A percentile compares a stretch with the other conserved stretches of the same genome.
phyloP scores from a whole-genome alignment of 2,888 invertebrate genomes.

The Nymphalis polychloros region DNA sequence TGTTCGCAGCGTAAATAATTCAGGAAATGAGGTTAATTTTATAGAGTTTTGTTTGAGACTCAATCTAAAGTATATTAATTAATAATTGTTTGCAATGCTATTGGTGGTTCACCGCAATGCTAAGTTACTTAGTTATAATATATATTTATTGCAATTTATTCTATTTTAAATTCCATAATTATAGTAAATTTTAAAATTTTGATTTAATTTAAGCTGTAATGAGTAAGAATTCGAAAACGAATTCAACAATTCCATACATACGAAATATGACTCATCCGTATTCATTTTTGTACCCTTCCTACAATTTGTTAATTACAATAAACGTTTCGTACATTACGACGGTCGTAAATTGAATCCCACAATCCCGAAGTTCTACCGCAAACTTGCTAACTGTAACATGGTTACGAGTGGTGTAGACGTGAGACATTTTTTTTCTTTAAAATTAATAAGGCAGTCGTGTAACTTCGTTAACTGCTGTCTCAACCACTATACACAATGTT shows the following conservation, averaged over 20 bases:
- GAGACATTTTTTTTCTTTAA: conserved; percentile 11
- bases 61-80: not conserved
- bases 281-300: conserved; percentile 1
- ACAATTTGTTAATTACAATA: conserved; percentile 10
- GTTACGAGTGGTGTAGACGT: conserved; percentile 22
- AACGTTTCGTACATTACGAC: conserved; percentile 25
- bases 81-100: conserved; percentile 4
- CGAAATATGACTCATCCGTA: not conserved
- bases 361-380: conserved; percentile 34
- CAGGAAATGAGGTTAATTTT: conserved; percentile 26
- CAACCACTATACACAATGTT: too few species aligned
- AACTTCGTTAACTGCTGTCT: too few species aligned
- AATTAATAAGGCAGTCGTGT: too few species aligned
- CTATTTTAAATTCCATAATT: too few species aligned
- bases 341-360: conserved; percentile 37
- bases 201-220: too few species aligned
- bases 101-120: not conserved
- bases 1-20: conserved; percentile 22
- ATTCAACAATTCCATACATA: not conserved
- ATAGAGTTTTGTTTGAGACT: conserved; percentile 12
- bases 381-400: conserved; percentile 30
- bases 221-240: not conserved
- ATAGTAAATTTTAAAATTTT: too few species aligned
- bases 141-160: not conserved
- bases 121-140: not conserved